Percentiles rank a stretch among this genome's conserved stretches.
phyloP scores from a whole-genome alignment of 2,113 vertebrate species.

The Larimichthys crocea region DNA sequence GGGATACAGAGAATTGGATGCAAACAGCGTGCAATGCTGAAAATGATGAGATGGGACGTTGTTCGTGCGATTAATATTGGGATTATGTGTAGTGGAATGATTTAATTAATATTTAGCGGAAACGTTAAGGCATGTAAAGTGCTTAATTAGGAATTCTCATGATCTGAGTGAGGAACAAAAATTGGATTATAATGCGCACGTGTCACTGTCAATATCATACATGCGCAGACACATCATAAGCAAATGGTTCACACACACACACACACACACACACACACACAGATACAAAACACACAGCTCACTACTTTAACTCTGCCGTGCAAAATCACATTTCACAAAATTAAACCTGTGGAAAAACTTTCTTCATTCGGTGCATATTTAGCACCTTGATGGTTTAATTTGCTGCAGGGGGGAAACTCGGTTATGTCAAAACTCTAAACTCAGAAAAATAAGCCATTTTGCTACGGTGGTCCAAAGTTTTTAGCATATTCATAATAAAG shows the following conservation, averaged over 20 bases:
- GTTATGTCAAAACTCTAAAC: conserved; percentile 27
- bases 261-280: neutral
- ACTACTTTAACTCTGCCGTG: neutral
- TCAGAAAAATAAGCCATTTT: conserved; percentile 47
- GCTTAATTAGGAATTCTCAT: conserved; percentile 42
- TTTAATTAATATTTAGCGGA: conserved; percentile 59
- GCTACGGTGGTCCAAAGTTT: conserved; percentile 15
- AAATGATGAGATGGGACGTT: conserved; percentile 6
- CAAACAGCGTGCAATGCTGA: neutral
- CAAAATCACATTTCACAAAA: conserved; percentile 56
- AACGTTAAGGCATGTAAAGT: conserved; percentile 12
- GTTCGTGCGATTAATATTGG: conserved; percentile 44
- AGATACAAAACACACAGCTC: neutral
- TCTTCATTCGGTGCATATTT: conserved; percentile 7
- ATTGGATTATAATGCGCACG: conserved; percentile 33
- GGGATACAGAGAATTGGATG: neutral
- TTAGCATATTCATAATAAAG: conserved; percentile 11
- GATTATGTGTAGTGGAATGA: conserved; percentile 38
- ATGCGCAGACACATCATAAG: conserved; percentile 12
- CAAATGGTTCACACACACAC: neutral
- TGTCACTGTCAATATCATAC: conserved; percentile 21
- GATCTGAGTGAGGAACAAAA: conserved; percentile 40
- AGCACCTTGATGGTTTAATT: conserved; percentile 35
- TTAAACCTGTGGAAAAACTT: conserved; percentile 39
- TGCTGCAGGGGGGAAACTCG: conserved; percentile 21